These are phyloP conservation scores for Hesperophylax magnus DNA, from an alignment of 1,140 invertebrate species.

Conservation along the genomic window DNA sequence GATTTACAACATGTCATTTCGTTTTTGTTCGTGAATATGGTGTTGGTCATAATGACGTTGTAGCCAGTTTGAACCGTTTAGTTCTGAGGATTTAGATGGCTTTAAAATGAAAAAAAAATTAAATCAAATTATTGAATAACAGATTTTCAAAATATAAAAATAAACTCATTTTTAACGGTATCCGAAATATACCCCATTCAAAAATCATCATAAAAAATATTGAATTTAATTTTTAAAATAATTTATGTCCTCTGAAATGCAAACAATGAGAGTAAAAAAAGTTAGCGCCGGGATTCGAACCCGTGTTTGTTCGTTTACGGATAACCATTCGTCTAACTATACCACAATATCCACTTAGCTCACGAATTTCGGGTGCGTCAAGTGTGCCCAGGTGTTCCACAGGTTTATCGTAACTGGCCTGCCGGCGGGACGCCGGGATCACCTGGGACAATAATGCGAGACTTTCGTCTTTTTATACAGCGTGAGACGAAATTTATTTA, in stretches of 20 bases:
- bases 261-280: constrained; percentile 13
- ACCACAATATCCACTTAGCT: constrained; percentile 31
- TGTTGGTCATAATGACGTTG: too few species aligned
- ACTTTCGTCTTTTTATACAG: constrained; percentile 33
- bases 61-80: too few species aligned
- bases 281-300: constrained; percentile 20
- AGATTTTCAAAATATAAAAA: too few species aligned
- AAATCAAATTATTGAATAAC: too few species aligned
- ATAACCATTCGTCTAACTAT: constrained; percentile 24
- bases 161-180: not conserved
- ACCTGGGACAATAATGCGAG: not conserved
- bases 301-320: constrained; percentile 13
- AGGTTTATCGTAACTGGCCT: not conserved
- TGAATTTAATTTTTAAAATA: not conserved
- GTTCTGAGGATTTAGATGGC: too few species aligned
- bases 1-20: too few species aligned
- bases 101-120: too few species aligned
- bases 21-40: too few species aligned
- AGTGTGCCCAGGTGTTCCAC: not conserved
- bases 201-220: too few species aligned
- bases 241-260: not conserved
- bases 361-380: constrained; percentile 7
- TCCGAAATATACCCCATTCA: too few species aligned
- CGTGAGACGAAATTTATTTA: constrained; percentile 22
- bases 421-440: constrained; percentile 3